These are phyloP conservation scores for Drosophila chauvacae DNA, from an alignment of 1,140 invertebrate genomes.

Conservation along the genomic window DNA sequence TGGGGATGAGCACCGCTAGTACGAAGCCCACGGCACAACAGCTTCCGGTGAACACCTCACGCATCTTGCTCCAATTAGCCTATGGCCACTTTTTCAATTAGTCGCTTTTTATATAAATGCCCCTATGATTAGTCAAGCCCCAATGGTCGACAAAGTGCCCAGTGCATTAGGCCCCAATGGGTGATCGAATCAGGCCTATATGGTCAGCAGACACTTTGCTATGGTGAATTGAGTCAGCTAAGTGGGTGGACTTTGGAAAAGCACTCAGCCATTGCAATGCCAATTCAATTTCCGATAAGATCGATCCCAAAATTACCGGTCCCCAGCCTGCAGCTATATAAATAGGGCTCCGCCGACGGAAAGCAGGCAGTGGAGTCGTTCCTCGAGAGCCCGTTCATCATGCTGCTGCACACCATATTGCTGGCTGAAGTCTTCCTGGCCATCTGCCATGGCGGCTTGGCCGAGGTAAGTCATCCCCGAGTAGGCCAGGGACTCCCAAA, in stretches of 20 bases:
- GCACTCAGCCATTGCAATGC: slow-evolving; percentile 47
- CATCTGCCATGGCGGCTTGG: slow-evolving; percentile 39
- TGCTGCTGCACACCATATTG: slow-evolving; percentile 44
- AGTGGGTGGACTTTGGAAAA: slow-evolving; percentile 49
- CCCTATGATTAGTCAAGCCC: slow-evolving; percentile 51
- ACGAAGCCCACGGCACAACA: slow-evolving; percentile 17
- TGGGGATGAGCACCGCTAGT: slow-evolving; percentile 30
- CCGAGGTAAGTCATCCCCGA: slow-evolving; percentile 48
- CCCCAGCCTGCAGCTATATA: slow-evolving; percentile 36
- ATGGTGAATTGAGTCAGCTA: slow-evolving; percentile 49
- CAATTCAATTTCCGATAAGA: slow-evolving; percentile 42
- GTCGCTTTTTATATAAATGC: slow-evolving; percentile 39
- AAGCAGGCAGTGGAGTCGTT: slow-evolving; percentile 22
- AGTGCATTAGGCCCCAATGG: slow-evolving; percentile 46
- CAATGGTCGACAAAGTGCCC: slow-evolving; percentile 44
- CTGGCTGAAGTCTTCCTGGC: slow-evolving; percentile 52
- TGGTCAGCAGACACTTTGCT: background rate
- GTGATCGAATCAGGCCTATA: slow-evolving; percentile 12
- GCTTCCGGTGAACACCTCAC: slow-evolving; percentile 20
- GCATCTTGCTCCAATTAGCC: slow-evolving; percentile 60
- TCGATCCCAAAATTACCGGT: slow-evolving; percentile 30
- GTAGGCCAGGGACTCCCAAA: background rate
- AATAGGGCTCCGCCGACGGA: slow-evolving; percentile 15
- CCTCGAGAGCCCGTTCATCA: slow-evolving; percentile 31
- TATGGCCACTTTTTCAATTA: slow-evolving; percentile 56